Percentiles rank a stretch among this genome's conserved stretches.
Evolutionary conservation across 2,797 vertebrate species (phyloP).

Genomic region (Oreochromis grahami): DNA sequence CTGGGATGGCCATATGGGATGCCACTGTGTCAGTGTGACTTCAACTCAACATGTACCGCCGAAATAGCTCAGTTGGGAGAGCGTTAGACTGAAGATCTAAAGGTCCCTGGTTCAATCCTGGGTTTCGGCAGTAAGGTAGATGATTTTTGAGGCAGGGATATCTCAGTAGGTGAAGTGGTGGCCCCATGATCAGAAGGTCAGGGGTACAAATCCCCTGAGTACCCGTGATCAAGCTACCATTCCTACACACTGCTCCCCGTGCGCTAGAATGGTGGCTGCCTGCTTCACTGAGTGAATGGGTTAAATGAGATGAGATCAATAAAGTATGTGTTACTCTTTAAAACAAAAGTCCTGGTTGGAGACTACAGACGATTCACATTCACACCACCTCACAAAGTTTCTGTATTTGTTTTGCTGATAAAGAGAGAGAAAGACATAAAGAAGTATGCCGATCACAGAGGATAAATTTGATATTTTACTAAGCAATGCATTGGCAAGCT

Average conservation of each 20-base stretch:
- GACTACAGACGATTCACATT: background rate
- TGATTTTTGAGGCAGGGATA: background rate
- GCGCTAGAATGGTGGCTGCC: background rate
- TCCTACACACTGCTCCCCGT: background rate
- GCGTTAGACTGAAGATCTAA: constrained; percentile 73
- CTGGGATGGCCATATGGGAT: background rate
- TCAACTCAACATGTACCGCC: background rate
- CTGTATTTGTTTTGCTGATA: background rate
- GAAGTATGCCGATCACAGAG: rapidly evolving
- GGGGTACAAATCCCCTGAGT: background rate
- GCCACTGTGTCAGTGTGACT: background rate
- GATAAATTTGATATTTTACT: background rate
- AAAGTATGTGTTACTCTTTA: background rate
- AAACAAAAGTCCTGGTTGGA: background rate
- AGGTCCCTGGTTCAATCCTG: constrained; percentile 68
- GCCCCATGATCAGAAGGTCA: background rate
- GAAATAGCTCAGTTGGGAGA: constrained; percentile 77
- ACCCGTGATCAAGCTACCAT: background rate
- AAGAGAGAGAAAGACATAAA: background rate
- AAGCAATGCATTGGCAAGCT: background rate
- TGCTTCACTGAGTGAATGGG: background rate
- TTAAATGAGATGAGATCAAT: background rate
- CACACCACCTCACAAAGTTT: background rate
- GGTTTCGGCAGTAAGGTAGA: constrained; percentile 46
- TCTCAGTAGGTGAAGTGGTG: background rate